Percentiles rank a stretch among this genome's conserved stretches.
phyloP scores from a whole-genome alignment of 2,888 invertebrate species.

The Phengaris arion region DNA sequence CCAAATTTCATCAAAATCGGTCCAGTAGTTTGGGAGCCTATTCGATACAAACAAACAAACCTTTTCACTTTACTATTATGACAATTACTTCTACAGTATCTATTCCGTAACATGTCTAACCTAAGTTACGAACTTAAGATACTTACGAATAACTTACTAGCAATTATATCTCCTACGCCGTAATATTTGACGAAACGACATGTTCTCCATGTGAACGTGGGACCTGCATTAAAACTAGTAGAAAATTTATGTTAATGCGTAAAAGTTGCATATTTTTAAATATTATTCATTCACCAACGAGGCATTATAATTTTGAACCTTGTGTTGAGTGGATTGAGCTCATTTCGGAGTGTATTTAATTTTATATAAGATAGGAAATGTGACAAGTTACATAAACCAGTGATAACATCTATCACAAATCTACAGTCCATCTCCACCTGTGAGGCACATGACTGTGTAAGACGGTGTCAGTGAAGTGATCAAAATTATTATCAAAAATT shows the following conservation, averaged over 20 bases:
- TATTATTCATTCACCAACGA: background rate
- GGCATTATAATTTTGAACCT: background rate
- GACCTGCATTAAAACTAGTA: conserved; percentile 15
- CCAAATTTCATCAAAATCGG: too few relatives aligned
- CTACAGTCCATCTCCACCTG: conserved; percentile 34
- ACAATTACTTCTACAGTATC: too few relatives aligned
- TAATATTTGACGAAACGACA: background rate
- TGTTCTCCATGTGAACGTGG: background rate
- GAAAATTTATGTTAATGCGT: conserved; percentile 23
- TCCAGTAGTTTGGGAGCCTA: too few relatives aligned
- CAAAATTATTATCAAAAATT: background rate
- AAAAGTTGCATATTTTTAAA: conserved; percentile 24
- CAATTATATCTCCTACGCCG: background rate
- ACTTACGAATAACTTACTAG: background rate
- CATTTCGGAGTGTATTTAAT: background rate
- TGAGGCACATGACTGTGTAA: conserved; percentile 29
- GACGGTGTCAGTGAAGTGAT: conserved; percentile 28
- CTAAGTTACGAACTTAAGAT: too few relatives aligned
- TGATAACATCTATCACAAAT: conserved; percentile 32
- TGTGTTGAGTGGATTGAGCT: background rate
- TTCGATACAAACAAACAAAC: too few relatives aligned
- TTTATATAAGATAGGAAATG: conserved; percentile 10
- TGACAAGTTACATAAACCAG: conserved; percentile 31
- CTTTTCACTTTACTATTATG: too few relatives aligned
- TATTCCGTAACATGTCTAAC: too few relatives aligned